Base-by-base conservation (phyloP, 2,113 vertebrate genomes). In the Cacatua alba region DNA sequence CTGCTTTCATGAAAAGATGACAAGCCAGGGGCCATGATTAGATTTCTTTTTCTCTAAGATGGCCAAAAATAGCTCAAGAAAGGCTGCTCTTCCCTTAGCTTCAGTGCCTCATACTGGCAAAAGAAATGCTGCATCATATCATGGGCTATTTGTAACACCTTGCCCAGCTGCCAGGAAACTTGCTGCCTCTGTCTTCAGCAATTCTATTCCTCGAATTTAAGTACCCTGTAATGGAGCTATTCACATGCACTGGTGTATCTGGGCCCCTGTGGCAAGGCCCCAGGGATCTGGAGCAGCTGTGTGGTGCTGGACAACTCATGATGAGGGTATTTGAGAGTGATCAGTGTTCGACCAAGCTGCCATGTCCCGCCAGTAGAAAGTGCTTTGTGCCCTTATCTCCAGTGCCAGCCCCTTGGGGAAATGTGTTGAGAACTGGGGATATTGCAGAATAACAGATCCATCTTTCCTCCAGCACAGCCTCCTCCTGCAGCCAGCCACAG, bases 1-100 rank as follows among this genome's bases (percentile, higher is more conserved):
- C 84, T 91, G 87, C 86, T 95, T 96, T 97, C 90, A 95, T 97
- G 91, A 97, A 98, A 97, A 95, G 90, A 96, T 97, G 95, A 93
- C 95, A 93, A 86, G 91, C 96, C 86, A 95, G 90, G 92, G 96
- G 94, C 92, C 92, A 70, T 91, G 96, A 96, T 90, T 95, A 97
- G 85, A 92, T 96, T 97, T 92, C 89, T 86, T 94, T 94, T 65
- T 88, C 23, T 55, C 48, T 71, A 86, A 76, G 79, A 96, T 72
- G 57, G 88, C 67, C 97, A 96, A 96, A 98, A 98, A 98, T 98
- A 97, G 89, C n/a, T 10, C 24, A 90, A 64, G 49, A 90, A 94
- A 92, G 74, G 82, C 92, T 96, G 70, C 46, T 93, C 46, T 91
- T 93, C 80, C 81, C 31, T 95, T 93, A 77, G 68, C 90, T 93